Percentiles rank a stretch among this genome's conserved stretches.
phyloP scores from a whole-genome alignment of 2,113 vertebrate species.

The Nycticorax nycticorax region DNA sequence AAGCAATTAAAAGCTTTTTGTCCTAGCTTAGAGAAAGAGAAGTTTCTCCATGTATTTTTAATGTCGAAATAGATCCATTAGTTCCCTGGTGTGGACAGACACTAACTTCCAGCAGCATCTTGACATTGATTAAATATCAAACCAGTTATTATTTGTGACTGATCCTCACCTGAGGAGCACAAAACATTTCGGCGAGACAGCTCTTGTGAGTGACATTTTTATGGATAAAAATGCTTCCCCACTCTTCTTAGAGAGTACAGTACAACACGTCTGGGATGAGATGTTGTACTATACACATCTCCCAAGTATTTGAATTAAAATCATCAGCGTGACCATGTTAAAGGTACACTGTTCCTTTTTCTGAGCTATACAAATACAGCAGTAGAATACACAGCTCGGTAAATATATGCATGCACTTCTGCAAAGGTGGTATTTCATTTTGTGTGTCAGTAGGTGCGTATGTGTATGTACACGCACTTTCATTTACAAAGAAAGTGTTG shows the following conservation, averaged over 20 bases:
- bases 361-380: not conserved
- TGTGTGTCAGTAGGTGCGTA: fast-evolving
- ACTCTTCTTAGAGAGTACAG: not conserved
- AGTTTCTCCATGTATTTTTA: not conserved
- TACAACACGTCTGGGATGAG: fast-evolving
- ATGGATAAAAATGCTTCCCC: not conserved
- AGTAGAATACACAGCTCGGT: not conserved
- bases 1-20: not conserved
- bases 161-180: not conserved
- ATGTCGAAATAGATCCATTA: not conserved
- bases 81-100: not conserved
- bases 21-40: not conserved
- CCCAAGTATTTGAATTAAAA: not conserved
- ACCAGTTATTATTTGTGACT: not conserved
- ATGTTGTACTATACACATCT: not conserved
- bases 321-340: not conserved
- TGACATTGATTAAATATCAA: not conserved
- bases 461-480: not conserved
- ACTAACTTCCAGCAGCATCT: not conserved
- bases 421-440: not conserved
- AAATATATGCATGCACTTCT: not conserved
- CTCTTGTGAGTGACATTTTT: not conserved
- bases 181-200: fast-evolving
- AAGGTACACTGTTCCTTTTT: not conserved
- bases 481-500: not conserved